Percentiles rank a stretch among this genome's conserved stretches.
Evolutionary conservation across 2,888 invertebrate genomes (phyloP).

Genomic region (Eumacrocentrus americanus): DNA sequence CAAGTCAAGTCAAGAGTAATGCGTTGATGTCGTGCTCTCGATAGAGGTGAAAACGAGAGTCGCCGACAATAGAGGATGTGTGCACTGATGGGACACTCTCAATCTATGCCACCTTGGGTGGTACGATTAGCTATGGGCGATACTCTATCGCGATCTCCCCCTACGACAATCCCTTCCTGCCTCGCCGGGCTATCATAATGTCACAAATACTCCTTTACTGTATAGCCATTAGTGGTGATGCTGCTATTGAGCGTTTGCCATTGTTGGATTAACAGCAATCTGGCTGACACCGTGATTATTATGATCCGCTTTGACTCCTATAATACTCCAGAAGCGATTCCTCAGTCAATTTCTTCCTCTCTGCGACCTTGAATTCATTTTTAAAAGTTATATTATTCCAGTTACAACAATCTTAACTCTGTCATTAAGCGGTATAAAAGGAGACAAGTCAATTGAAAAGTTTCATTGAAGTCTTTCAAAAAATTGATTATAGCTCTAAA

Average conservation of each 20-base stretch:
- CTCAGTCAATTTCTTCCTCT: too few species aligned
- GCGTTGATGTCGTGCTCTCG: not conserved
- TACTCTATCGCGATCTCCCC: slow-evolving; percentile 25
- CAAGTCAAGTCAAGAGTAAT: too few species aligned
- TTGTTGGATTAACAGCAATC: slow-evolving; percentile 25
- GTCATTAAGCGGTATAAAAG: too few species aligned
- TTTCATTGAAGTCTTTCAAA: too few species aligned
- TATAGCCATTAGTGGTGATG: slow-evolving; percentile 13
- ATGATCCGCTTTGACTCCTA: not conserved
- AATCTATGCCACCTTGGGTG: slow-evolving; percentile 62
- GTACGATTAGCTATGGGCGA: slow-evolving; percentile 52
- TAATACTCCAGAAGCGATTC: not conserved
- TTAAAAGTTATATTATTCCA: too few species aligned
- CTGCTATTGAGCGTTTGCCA: slow-evolving; percentile 3
- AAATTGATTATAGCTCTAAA: too few species aligned
- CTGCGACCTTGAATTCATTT: too few species aligned
- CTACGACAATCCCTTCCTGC: slow-evolving; percentile 54
- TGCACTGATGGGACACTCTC: slow-evolving; percentile 55
- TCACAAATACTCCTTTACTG: slow-evolving; percentile 39
- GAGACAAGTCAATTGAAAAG: too few species aligned
- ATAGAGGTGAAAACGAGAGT: slow-evolving; percentile 12
- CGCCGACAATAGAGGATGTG: slow-evolving; percentile 53
- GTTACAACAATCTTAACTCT: too few species aligned
- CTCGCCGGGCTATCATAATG: slow-evolving; percentile 52
- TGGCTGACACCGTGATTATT: not conserved